These are phyloP conservation scores for Mesorhabditis spiculigera DNA, from an alignment of 2,888 invertebrate species.

Conservation along the genomic window DNA sequence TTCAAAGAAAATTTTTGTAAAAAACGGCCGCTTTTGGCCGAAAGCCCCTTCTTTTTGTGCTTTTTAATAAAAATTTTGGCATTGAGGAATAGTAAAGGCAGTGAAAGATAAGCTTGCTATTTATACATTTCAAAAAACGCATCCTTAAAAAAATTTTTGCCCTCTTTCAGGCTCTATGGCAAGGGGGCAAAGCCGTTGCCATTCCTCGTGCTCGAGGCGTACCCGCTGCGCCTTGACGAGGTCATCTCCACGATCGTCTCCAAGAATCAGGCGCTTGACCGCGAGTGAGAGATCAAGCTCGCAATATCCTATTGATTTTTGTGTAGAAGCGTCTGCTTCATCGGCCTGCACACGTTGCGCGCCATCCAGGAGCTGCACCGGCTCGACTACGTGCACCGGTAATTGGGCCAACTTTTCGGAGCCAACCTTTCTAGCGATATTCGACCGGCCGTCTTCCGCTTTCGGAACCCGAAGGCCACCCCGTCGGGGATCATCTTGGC, in stretches of 20 bases:
- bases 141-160: neutral
- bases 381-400: neutral
- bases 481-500: neutral
- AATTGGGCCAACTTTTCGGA: neutral
- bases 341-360: neutral
- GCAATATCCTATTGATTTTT: neutral
- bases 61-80: too few relatives aligned
- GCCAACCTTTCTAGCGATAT: neutral
- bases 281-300: neutral
- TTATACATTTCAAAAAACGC: too few relatives aligned
- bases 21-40: too few relatives aligned
- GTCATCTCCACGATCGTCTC: neutral
- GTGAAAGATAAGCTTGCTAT: too few relatives aligned
- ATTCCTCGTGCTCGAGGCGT: neutral
- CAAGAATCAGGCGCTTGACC: neutral
- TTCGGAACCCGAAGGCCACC: neutral
- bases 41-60: too few relatives aligned
- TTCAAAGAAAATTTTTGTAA: too few relatives aligned
- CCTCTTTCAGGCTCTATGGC: conserved; percentile 1
- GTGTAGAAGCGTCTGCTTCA: neutral
- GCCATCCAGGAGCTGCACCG: conserved; percentile 5
- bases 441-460: neutral
- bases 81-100: too few relatives aligned
- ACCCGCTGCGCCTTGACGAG: neutral
- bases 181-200: neutral